Evolutionary conservation across 2,888 invertebrate genomes (phyloP).

Genomic region (Epirrhoe alternata): DNA sequence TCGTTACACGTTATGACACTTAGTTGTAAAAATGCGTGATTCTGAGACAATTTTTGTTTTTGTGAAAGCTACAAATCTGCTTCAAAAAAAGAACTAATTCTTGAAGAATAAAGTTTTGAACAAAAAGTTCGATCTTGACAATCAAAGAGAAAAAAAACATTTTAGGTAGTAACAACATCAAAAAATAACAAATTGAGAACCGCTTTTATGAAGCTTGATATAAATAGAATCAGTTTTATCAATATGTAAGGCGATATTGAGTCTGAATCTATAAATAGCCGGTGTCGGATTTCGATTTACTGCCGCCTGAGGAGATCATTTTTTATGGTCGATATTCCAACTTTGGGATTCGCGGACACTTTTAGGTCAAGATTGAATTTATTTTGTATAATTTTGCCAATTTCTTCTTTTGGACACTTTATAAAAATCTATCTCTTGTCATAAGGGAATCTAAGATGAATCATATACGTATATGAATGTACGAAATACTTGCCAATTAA

Average conservation of each 20-base stretch:
- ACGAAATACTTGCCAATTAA: background rate
- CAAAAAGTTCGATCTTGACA: too few species aligned
- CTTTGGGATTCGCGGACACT: constrained; percentile 41
- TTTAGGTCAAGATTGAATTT: constrained; percentile 42
- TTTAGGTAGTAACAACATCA: too few species aligned
- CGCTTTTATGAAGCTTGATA: background rate
- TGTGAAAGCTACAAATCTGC: too few species aligned
- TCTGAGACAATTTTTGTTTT: too few species aligned
- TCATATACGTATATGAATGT: too few species aligned
- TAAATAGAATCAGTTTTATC: constrained; percentile 25
- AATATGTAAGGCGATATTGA: constrained; percentile 46
- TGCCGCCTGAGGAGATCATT: constrained; percentile 51
- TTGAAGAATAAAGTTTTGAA: too few species aligned
- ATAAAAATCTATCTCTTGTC: too few species aligned
- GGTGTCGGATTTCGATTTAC: constrained; percentile 52
- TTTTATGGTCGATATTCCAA: constrained; percentile 28
- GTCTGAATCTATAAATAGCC: constrained; percentile 53
- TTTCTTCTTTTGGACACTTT: background rate
- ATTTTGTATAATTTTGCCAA: background rate
- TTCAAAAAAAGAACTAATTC: too few species aligned
- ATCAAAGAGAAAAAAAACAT: too few species aligned
- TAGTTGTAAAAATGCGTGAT: background rate
- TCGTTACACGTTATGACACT: background rate
- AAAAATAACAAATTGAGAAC: too few species aligned
- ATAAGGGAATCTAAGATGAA: too few species aligned